Conservation (phyloP, 2,888 invertebrate genomes). For the Eupithecia pulchellata region DNA sequence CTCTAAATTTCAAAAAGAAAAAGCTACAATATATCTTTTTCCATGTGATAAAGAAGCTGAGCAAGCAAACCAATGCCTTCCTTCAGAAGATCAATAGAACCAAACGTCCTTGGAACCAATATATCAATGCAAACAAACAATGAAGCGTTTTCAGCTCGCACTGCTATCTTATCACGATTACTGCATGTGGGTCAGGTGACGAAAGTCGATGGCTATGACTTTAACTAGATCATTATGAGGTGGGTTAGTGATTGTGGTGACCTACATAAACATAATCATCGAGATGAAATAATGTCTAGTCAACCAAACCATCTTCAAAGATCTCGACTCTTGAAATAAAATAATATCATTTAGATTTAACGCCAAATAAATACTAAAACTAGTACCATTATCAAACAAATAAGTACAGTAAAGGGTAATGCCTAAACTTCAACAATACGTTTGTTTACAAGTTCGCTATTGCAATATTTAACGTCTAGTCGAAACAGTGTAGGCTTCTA, state of each 20-base stretch:
- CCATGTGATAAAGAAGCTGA: neutral
- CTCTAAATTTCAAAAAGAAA: neutral
- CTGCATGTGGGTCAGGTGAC: slow-evolving; percentile 62
- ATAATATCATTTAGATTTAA: no score
- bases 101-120: slow-evolving; percentile 44
- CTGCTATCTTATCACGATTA: slow-evolving; percentile 59
- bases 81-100: slow-evolving; percentile 40
- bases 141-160: slow-evolving; percentile 44
- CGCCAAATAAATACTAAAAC: neutral
- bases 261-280: slow-evolving; percentile 12
- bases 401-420: slow-evolving; percentile 34
- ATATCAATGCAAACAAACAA: slow-evolving; percentile 58
- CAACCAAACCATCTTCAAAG: neutral
- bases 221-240: slow-evolving; percentile 29
- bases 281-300: neutral
- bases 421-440: slow-evolving; percentile 56
- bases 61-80: neutral
- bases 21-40: neutral
- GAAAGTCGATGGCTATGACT: slow-evolving; percentile 49
- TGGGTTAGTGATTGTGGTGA: slow-evolving; percentile 20
- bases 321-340: neutral
- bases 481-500: slow-evolving; percentile 50
- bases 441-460: slow-evolving; percentile 50
- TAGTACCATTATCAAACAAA: neutral
- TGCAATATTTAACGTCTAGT: slow-evolving; percentile 48